A percentile compares a stretch with the other conserved stretches of the same genome.
Conservation (phyloP, 1,140 invertebrate genomes). For the Meteorus sp. region DNA sequence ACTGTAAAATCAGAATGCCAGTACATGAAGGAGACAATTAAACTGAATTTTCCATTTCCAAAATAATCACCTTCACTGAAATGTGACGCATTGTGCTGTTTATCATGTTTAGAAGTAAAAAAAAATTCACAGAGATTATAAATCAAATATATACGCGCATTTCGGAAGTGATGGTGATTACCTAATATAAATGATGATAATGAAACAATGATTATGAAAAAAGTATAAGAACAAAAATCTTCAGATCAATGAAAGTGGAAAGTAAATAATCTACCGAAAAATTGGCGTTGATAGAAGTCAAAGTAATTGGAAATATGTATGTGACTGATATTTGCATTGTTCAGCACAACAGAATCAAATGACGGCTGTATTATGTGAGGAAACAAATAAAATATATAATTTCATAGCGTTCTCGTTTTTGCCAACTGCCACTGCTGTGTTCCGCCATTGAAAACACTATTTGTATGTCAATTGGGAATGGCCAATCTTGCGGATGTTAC, state of each 20-base stretch:
- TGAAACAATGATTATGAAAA: not conserved
- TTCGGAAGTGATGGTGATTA: too few relatives aligned
- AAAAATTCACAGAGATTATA: not conserved
- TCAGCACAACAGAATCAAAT: too few relatives aligned
- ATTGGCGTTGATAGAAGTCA: not conserved
- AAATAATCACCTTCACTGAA: conserved; percentile 8
- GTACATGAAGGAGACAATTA: conserved; percentile 15
- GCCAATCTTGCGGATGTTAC: too few relatives aligned
- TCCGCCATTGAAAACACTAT: too few relatives aligned
- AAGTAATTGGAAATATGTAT: conserved; percentile 8
- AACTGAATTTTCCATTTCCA: not conserved
- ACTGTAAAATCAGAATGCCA: conserved; percentile 30
- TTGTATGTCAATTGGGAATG: not conserved
- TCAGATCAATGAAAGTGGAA: conserved; percentile 15
- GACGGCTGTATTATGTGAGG: too few relatives aligned
- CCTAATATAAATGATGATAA: too few relatives aligned
- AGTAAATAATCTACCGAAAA: conserved; percentile 7
- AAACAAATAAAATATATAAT: too few relatives aligned
- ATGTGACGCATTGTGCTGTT: not conserved
- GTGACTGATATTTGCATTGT: not conserved
- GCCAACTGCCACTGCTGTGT: too few relatives aligned
- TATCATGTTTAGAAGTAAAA: not conserved
- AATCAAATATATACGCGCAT: too few relatives aligned
- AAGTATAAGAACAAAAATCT: not conserved
- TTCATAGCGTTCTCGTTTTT: too few relatives aligned